Conservation (phyloP, 2,797 vertebrate species). For the Scomberomorus guttatus region DNA sequence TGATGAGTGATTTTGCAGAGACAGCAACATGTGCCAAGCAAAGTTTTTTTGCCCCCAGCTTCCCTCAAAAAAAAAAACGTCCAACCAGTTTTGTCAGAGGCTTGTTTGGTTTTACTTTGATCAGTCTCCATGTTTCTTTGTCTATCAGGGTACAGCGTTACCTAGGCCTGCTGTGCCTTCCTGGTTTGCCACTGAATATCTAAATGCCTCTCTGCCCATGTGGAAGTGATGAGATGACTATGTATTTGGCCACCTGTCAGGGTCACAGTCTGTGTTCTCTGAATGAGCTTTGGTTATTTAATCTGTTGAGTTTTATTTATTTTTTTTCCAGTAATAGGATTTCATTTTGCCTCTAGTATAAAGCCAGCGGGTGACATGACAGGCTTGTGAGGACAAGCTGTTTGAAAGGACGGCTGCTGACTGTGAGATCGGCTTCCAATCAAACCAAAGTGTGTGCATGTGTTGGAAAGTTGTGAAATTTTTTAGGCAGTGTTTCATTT, state of each 20-base stretch:
- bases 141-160: constrained; percentile 34
- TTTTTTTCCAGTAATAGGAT: not conserved
- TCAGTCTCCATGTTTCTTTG: constrained; percentile 16
- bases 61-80: not conserved
- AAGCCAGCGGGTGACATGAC: constrained; percentile 17
- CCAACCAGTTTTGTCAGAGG: not conserved
- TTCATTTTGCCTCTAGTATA: not conserved
- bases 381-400: constrained; percentile 9
- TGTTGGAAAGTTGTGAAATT: constrained; percentile 17
- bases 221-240: constrained; percentile 10
- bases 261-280: not conserved
- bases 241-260: constrained; percentile 22
- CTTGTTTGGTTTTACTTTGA: constrained; percentile 29
- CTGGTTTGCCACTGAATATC: constrained; percentile 8
- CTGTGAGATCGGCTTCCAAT: not conserved
- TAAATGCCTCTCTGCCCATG: constrained; percentile 2
- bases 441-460: not conserved
- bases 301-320: not conserved
- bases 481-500: not conserved
- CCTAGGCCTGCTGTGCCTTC: constrained; percentile 27
- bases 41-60: not conserved
- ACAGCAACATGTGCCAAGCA: not conserved
- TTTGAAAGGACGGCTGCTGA: not conserved
- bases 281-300: constrained; percentile 9
- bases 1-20: not conserved